Conservation (phyloP, 1,140 invertebrate genomes). For the Pygmarrhopalites habei region DNA sequence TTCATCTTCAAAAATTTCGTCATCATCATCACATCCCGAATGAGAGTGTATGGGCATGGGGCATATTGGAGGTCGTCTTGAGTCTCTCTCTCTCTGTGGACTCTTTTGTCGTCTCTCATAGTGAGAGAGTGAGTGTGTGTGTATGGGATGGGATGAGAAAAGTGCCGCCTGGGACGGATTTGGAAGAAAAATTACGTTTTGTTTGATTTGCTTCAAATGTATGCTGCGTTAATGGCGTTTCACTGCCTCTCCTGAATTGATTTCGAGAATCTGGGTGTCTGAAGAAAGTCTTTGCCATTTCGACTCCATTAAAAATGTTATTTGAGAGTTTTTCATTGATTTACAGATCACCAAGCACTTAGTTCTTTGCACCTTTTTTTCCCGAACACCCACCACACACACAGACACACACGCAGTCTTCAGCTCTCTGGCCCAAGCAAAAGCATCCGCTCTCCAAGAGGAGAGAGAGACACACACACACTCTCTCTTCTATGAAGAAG, state of each 20-base stretch:
- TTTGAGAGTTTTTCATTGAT: slow-evolving; percentile 40
- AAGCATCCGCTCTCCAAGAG: too few relatives aligned
- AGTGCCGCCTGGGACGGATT: slow-evolving; percentile 34
- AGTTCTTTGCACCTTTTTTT: not conserved
- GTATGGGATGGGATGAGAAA: slow-evolving; percentile 17
- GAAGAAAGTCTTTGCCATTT: slow-evolving; percentile 2
- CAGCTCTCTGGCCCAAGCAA: too few relatives aligned
- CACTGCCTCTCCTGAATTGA: slow-evolving; percentile 37
- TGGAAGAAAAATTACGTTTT: slow-evolving; percentile 38
- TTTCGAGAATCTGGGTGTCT: slow-evolving; percentile 36
- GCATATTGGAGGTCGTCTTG: too few relatives aligned
- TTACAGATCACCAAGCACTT: slow-evolving; percentile 38
- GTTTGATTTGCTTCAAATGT: slow-evolving; percentile 39
- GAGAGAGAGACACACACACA: too few relatives aligned
- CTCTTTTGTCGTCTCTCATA: too few relatives aligned
- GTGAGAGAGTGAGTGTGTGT: too few relatives aligned
- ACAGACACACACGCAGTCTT: not conserved
- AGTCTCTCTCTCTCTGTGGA: too few relatives aligned
- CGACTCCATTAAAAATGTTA: slow-evolving; percentile 38
- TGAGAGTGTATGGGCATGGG: too few relatives aligned
- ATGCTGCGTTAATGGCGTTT: slow-evolving; percentile 40
- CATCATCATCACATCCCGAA: too few relatives aligned
- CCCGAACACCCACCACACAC: not conserved
- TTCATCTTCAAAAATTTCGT: too few relatives aligned
- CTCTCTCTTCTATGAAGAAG: too few relatives aligned